phyloP scores from a whole-genome alignment of 2,113 vertebrate species.

The human (Homo sapiens) region DNA sequence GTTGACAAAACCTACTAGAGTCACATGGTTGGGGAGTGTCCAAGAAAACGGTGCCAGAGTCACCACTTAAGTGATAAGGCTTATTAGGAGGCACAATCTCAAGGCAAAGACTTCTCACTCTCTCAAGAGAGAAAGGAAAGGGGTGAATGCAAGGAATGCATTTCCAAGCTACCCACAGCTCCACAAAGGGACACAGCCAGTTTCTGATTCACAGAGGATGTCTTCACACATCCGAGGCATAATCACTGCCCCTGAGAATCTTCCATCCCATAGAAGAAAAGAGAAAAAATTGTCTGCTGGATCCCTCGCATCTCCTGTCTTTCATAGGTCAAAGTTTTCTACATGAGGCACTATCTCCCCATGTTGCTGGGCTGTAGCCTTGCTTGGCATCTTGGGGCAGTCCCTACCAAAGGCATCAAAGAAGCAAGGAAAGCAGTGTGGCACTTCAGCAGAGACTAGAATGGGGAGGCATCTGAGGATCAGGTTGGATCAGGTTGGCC shows the following conservation, averaged over 20 bases:
- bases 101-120: background rate
- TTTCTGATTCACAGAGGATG: background rate
- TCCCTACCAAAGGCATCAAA: background rate
- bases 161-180: too few species aligned
- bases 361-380: rapidly evolving
- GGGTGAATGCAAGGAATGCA: background rate
- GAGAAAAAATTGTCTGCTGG: background rate
- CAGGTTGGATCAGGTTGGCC: background rate
- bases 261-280: background rate
- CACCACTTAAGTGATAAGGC: background rate
- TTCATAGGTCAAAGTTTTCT: background rate
- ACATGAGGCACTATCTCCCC: rapidly evolving
- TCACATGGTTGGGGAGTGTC: rapidly evolving
- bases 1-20: background rate
- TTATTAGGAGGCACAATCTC: background rate
- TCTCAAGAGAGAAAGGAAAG: background rate
- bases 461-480: background rate
- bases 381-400: background rate
- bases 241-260: background rate
- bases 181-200: background rate
- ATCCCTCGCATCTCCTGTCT: background rate
- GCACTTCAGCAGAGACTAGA: background rate
- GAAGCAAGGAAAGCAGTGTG: rapidly evolving
- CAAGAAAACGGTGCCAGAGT: background rate
- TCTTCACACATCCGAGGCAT: background rate